A percentile compares a stretch with the other conserved stretches of the same genome.
These are phyloP conservation scores for Dasyprocta punctata DNA, from an alignment of 2,113 vertebrate species.

Conservation along the genomic window DNA sequence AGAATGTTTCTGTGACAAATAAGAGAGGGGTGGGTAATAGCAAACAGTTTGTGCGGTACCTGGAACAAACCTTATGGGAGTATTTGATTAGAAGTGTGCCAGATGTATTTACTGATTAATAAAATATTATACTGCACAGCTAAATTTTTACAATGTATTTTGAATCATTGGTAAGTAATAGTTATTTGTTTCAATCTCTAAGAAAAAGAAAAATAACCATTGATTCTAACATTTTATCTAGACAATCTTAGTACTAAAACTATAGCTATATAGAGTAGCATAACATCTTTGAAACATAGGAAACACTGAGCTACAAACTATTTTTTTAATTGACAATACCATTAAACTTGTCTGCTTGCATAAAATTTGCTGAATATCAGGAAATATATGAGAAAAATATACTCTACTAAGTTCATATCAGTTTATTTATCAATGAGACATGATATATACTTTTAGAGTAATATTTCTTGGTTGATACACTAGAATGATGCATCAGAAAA, in stretches of 20 bases:
- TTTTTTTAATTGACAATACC: background rate
- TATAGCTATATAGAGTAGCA: background rate
- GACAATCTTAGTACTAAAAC: constrained; percentile 1
- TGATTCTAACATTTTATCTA: constrained; percentile 16
- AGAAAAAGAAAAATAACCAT: background rate
- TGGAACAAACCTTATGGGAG: background rate
- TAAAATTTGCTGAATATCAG: background rate
- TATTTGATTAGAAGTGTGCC: background rate
- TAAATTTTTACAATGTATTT: background rate
- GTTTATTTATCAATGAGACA: background rate
- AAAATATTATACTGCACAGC: background rate
- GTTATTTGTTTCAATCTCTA: background rate
- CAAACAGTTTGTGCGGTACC: background rate
- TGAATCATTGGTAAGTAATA: background rate
- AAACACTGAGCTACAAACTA: background rate
- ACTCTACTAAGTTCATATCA: background rate
- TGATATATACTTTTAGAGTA: background rate
- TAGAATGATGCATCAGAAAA: background rate
- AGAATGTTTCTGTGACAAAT: background rate
- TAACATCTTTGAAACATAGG: background rate
- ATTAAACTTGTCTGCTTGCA: background rate
- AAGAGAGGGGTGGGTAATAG: background rate
- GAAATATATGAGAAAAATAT: background rate
- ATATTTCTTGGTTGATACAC: background rate
- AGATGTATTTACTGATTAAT: background rate